Evolutionary conservation across 2,113 vertebrate species (phyloP).

Genomic region (Eolophus roseicapilla): DNA sequence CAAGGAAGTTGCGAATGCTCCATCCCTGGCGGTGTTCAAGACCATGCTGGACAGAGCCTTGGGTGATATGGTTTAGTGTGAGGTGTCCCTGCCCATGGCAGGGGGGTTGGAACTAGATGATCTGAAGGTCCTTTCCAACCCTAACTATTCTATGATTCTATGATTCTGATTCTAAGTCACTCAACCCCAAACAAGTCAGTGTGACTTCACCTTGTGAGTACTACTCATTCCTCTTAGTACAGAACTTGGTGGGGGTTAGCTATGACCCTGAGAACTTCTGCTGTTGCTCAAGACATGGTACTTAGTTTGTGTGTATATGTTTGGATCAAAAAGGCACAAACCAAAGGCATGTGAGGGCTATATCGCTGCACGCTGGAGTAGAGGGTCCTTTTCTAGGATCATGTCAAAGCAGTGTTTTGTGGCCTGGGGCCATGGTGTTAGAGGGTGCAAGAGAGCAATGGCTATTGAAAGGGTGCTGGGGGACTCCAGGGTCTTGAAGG

Average conservation of each 20-base stretch:
- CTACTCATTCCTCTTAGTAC: not conserved
- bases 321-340: not conserved
- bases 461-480: not conserved
- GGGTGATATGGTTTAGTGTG: too few relatives aligned
- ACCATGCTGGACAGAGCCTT: too few relatives aligned
- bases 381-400: not conserved
- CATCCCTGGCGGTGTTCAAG: too few relatives aligned
- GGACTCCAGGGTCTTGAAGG: not conserved
- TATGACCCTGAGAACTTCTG: not conserved
- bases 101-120: too few relatives aligned
- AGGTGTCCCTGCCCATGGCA: too few relatives aligned
- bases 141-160: too few relatives aligned
- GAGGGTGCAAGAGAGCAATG: not conserved
- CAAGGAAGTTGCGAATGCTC: too few relatives aligned
- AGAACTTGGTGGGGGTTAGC: not conserved
- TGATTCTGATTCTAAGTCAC: not conserved
- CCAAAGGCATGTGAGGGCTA: fast-evolving
- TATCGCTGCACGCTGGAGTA: not conserved
- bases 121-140: too few relatives aligned
- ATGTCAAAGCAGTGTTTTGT: not conserved
- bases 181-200: not conserved
- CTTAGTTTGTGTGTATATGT: not conserved
- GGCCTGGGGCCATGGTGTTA: not conserved
- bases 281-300: not conserved
- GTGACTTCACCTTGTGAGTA: not conserved